phyloP scores from a whole-genome alignment of 2,113 vertebrate species.

The Tyrannus savana region DNA sequence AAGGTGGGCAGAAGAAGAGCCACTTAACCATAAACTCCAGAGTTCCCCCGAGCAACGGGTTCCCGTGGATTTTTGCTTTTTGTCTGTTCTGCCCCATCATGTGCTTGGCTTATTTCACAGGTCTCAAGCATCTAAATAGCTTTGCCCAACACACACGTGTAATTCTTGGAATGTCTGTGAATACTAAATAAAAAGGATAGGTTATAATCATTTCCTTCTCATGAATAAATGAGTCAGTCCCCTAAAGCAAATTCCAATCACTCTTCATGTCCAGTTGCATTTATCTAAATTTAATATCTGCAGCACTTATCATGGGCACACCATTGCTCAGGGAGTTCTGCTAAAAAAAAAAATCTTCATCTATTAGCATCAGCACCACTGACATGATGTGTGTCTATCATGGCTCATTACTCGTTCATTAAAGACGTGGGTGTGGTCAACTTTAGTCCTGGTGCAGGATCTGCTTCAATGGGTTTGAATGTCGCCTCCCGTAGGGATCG shows the following conservation, averaged over 20 bases:
- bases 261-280: not conserved
- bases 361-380: not conserved
- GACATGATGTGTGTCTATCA: not conserved
- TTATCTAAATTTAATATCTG: slow-evolving; percentile 10
- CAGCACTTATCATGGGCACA: not conserved
- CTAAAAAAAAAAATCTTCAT: not conserved
- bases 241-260: slow-evolving; percentile 38
- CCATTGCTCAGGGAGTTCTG: not conserved
- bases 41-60: not conserved
- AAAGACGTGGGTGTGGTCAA: not conserved
- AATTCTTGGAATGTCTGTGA: not conserved
- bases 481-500: not conserved
- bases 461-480: not conserved
- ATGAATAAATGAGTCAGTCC: not conserved
- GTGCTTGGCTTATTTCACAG: not conserved
- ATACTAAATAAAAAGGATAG: not conserved
- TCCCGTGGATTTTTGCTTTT: not conserved
- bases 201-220: not conserved
- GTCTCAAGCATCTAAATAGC: not conserved
- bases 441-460: not conserved
- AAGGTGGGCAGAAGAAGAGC: not conserved
- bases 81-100: not conserved
- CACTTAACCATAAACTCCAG: not conserved
- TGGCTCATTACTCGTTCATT: not conserved
- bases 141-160: not conserved